These are phyloP conservation scores for Philereme vetulata DNA, from an alignment of 2,888 invertebrate genomes.

Conservation along the genomic window DNA sequence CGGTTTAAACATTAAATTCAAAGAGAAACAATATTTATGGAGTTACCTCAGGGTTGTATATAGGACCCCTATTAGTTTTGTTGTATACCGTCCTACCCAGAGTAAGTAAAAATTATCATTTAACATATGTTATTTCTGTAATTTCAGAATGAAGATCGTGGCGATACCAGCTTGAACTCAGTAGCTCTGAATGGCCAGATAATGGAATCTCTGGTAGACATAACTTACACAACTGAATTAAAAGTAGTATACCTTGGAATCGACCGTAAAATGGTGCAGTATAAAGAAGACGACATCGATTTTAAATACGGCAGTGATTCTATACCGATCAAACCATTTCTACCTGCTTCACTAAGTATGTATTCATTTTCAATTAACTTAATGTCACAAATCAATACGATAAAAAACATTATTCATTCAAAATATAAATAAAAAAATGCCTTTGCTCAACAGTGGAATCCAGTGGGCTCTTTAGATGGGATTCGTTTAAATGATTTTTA, in stretches of 20 bases:
- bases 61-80: slow-evolving; percentile 3
- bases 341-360: slow-evolving; percentile 79
- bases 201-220: slow-evolving; percentile 60
- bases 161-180: slow-evolving; percentile 38
- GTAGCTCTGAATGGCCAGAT: slow-evolving; percentile 60
- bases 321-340: slow-evolving; percentile 73
- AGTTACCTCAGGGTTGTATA: neutral
- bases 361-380: neutral
- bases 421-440: too few relatives aligned
- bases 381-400: too few relatives aligned
- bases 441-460: too few relatives aligned
- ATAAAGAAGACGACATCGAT: slow-evolving; percentile 76
- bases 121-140: neutral
- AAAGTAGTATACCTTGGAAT: slow-evolving; percentile 72
- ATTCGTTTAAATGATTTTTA: too few relatives aligned
- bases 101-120: neutral
- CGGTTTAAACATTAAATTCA: too few relatives aligned
- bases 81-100: neutral
- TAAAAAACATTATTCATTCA: too few relatives aligned
- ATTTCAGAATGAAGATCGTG: slow-evolving; percentile 48
- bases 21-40: neutral
- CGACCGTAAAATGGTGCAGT: slow-evolving; percentile 64
- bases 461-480: too few relatives aligned
- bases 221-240: slow-evolving; percentile 44
- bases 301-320: slow-evolving; percentile 80